A percentile compares a stretch with the other conserved stretches of the same genome.
phyloP scores from a whole-genome alignment of 1,140 invertebrate species.

The Drosophila busckii region DNA sequence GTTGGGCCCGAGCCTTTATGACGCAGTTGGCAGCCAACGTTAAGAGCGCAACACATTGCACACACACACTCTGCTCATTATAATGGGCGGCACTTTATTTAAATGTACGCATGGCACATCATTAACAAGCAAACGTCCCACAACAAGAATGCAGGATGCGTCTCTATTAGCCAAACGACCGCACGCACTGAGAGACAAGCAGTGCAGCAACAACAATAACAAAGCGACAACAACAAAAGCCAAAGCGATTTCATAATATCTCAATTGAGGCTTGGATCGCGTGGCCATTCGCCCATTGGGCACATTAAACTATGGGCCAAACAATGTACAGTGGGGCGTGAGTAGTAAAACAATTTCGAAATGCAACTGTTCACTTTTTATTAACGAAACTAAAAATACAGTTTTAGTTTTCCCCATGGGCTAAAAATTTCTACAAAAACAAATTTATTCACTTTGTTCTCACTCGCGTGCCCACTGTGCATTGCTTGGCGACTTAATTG shows the following conservation, averaged over 20 bases:
- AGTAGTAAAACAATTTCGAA: neutral
- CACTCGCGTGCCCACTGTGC: slow-evolving; percentile 9
- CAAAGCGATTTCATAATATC: slow-evolving; percentile 67
- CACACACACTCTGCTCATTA: slow-evolving; percentile 56
- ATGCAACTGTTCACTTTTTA: no score
- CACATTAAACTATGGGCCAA: slow-evolving; percentile 19
- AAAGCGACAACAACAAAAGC: no score
- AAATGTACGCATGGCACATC: slow-evolving; percentile 72
- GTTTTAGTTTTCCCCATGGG: no score
- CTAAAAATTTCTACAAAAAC: neutral
- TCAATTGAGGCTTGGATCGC: slow-evolving; percentile 54
- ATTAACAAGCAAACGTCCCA: slow-evolving; percentile 65
- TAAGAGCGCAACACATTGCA: slow-evolving; percentile 25
- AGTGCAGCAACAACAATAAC: neutral
- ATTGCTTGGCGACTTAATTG: slow-evolving; percentile 56
- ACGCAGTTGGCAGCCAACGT: slow-evolving; percentile 40
- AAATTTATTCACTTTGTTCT: neutral
- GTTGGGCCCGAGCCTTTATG: slow-evolving; percentile 57
- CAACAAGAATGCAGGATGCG: slow-evolving; percentile 46
- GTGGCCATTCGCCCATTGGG: slow-evolving; percentile 32
- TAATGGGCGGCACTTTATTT: slow-evolving; percentile 74
- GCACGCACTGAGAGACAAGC: slow-evolving; percentile 50
- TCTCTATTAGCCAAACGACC: slow-evolving; percentile 59
- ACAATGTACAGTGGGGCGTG: slow-evolving; percentile 10
- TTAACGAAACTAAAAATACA: no score